A percentile compares a stretch with the other conserved stretches of the same genome.
These are phyloP conservation scores for Disparrhopalites patrizii DNA, from an alignment of 2,888 invertebrate genomes.

Conservation along the genomic window DNA sequence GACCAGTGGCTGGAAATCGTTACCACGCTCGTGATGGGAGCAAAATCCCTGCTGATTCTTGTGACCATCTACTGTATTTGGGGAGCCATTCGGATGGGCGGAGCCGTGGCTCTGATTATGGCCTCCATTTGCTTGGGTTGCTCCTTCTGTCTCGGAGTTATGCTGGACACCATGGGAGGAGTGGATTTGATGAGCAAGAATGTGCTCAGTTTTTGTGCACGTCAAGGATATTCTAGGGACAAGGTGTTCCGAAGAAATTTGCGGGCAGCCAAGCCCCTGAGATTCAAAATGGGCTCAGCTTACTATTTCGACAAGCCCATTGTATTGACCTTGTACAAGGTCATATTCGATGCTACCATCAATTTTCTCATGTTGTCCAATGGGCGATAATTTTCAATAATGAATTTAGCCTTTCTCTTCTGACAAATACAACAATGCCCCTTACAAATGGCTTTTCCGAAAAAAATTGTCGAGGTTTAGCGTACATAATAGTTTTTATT, in stretches of 20 bases:
- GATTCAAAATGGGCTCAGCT: background rate
- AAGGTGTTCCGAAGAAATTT: background rate
- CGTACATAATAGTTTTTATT: too few species aligned
- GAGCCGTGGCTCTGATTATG: background rate
- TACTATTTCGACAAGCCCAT: background rate
- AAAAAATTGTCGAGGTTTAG: too few species aligned
- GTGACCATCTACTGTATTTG: background rate
- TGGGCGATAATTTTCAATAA: too few species aligned
- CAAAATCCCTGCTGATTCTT: background rate
- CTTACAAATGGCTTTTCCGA: too few species aligned
- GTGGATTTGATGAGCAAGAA: background rate
- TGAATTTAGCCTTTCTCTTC: too few species aligned
- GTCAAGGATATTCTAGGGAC: background rate
- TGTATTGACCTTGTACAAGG: background rate
- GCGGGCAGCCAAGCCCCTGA: background rate
- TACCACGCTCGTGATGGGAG: background rate
- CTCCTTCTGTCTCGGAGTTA: background rate
- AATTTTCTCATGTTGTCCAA: background rate
- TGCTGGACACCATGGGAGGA: background rate
- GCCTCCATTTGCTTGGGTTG: background rate
- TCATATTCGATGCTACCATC: background rate
- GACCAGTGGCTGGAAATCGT: background rate
- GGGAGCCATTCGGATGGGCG: background rate
- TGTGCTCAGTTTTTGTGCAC: background rate
- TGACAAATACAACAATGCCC: too few species aligned